Percentiles rank a stretch among this genome's conserved stretches.
Evolutionary conservation across 2,113 vertebrate species (phyloP).

Genomic region (Muscicapa adusta): DNA sequence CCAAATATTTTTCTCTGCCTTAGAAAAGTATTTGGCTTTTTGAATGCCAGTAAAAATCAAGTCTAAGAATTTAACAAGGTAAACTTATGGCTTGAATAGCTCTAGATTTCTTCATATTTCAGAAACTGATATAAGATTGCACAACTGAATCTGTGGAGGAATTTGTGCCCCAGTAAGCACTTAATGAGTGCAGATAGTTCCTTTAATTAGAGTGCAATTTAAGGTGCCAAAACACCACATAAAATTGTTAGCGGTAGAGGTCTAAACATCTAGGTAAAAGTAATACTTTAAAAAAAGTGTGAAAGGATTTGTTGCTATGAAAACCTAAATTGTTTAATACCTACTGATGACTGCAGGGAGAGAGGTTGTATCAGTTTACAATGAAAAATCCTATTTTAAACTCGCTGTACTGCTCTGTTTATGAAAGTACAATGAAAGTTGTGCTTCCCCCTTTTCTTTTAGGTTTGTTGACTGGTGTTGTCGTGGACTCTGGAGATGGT

Average conservation of each 20-base stretch:
- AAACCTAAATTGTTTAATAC: neutral
- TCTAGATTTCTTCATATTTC: neutral
- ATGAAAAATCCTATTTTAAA: neutral
- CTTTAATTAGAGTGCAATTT: neutral
- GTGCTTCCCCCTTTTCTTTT: neutral
- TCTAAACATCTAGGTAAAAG: neutral
- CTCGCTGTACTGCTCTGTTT: accelerated
- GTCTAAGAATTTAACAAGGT: neutral
- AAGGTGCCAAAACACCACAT: neutral
- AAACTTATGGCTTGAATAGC: neutral
- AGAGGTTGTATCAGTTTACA: neutral
- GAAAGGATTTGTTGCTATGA: neutral
- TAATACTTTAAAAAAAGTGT: accelerated
- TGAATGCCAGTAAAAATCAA: neutral
- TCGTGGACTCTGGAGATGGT: slow-evolving; percentile 95
- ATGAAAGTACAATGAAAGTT: neutral
- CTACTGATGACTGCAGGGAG: neutral
- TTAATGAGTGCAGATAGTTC: neutral
- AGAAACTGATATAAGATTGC: neutral
- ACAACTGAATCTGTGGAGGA: neutral
- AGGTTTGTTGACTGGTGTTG: slow-evolving; percentile 95
- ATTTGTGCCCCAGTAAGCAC: neutral
- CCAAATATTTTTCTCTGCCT: neutral
- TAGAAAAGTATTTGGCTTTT: neutral
- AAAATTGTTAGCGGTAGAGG: neutral